Base-by-base conservation (phyloP, 2,113 vertebrate genomes). In the Onychostruthus taczanowskii region DNA sequence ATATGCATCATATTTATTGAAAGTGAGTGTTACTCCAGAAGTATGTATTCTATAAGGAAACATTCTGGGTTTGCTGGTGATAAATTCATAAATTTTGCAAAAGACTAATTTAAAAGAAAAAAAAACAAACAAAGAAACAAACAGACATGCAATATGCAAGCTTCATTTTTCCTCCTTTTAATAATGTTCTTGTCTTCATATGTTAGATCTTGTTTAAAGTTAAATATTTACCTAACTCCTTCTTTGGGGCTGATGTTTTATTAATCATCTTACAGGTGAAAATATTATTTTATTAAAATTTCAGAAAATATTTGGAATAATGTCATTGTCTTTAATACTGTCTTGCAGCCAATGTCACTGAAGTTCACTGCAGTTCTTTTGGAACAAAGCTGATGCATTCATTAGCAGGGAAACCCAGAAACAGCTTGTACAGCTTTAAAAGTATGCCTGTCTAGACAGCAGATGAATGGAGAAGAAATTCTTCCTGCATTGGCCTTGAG, bases 391-490 rank as follows among this genome's bases (percentile, higher is more conserved):
- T 87, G 68, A 67, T 70, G 10, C 18, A 47, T 47, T 78, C 76
- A 90, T 91, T 90, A 95, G 7, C 55, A 89, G 39, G 33, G 39
- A 92, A 90, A 81, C 52, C 73, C 69, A 93, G 89, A 86, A 92
- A 92, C 88, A 97, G 91, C 86, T 96, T 95, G 83, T 89, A 80
- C 26, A 90, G 44, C 50, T 96, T 97, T 93, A 81, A 69, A 97
- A 92, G 94, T 56, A 52, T 80, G 47, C 68, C 56, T 95, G 93
- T 96, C 95, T 96, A 97, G 96, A 95, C 90, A 94, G 73, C 96
- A 97, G 94, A 94, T 92, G 89, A 95, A 83, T 89, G 56, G 79
- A 92, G 88, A 90, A 88, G 85, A 74, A 90, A 87, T 88, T 70
- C n/a, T 81, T 89, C 52, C 79, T 88, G 68, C 31, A 23, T 21